Evolutionary conservation across 2,113 vertebrate genomes (phyloP).

Genomic region (Cavia aperea): DNA sequence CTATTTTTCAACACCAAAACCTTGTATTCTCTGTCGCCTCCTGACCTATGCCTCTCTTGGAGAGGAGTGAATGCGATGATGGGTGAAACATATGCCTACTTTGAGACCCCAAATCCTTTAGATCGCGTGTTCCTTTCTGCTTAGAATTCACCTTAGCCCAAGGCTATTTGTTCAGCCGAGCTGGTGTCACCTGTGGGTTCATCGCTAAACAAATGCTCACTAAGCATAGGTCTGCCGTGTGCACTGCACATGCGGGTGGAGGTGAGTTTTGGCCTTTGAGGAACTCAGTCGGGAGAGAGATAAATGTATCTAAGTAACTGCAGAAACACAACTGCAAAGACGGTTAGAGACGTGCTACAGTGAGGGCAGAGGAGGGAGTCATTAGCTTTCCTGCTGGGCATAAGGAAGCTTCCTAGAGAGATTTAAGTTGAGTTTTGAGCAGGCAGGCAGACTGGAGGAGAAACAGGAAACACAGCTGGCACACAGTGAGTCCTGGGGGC

Average conservation of each 20-base stretch:
- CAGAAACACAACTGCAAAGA: background rate
- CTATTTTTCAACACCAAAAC: background rate
- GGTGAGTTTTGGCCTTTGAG: background rate
- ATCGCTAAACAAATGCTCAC: background rate
- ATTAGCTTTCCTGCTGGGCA: background rate
- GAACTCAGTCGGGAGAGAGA: background rate
- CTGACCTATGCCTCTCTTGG: background rate
- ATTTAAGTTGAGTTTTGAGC: background rate
- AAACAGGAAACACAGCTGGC: background rate
- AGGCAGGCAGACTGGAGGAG: background rate
- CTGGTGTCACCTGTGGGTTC: no score
- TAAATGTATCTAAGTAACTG: background rate
- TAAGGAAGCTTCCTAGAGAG: background rate
- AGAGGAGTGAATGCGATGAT: background rate
- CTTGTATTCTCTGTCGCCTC: background rate
- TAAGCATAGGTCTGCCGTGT: background rate
- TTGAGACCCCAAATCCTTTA: background rate
- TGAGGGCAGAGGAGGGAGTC: background rate
- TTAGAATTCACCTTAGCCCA: background rate
- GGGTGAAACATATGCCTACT: background rate
- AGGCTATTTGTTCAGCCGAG: background rate
- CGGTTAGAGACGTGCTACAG: background rate
- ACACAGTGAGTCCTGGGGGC: background rate
- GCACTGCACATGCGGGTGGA: background rate
- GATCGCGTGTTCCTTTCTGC: background rate